Base-by-base conservation (phyloP, 2,797 vertebrate genomes). In the Acanthurus lineatus region DNA sequence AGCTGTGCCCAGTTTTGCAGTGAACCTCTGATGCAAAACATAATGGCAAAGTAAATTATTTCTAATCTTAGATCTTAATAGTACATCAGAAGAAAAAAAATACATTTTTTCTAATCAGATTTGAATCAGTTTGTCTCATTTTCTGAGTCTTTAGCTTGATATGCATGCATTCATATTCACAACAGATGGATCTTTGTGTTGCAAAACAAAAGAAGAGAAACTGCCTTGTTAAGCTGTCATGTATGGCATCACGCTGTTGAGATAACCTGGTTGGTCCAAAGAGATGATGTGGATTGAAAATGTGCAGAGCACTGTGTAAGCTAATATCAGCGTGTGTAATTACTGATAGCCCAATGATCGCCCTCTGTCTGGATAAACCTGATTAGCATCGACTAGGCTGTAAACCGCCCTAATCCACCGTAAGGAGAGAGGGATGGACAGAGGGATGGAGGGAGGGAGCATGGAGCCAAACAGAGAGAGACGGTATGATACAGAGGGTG, bases 341-440 rank as follows among this genome's bases (percentile, higher is more conserved):
- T 89, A 93, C 90, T 80, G 89, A 89, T 81, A 88, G 89, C 71
- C 87, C 91, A 88, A 75, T 89, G 89, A 93, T 95, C 89, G 48
- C 88, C 91, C 91, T 91, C 86, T 91, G 82, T 88, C 88, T 87
- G 82, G 89, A 91, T 93, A 92, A 94, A 94, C 83, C 90, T 47
- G 89, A 94, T 95, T 94, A 95, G 85, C 81, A 93, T 92, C 74
- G 90, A 93, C 87, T 72, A 69, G 79, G 63, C 88, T 85, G 80
- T 83, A 89, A 93, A 54, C 74, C 47, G 32, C 45, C 67, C 63
- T 92, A 93, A 94, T 91, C 90, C 90, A 82, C 66, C 61, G 73
- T 86, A 82, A 91, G 74, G 78, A 88, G 79, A 82, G 87, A 87
- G 72, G 88, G 88, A 85, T 70, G 79, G 64, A 78, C 0, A 35